Evolutionary conservation across 2,113 vertebrate genomes (phyloP).

Genomic region (Larimichthys crocea): DNA sequence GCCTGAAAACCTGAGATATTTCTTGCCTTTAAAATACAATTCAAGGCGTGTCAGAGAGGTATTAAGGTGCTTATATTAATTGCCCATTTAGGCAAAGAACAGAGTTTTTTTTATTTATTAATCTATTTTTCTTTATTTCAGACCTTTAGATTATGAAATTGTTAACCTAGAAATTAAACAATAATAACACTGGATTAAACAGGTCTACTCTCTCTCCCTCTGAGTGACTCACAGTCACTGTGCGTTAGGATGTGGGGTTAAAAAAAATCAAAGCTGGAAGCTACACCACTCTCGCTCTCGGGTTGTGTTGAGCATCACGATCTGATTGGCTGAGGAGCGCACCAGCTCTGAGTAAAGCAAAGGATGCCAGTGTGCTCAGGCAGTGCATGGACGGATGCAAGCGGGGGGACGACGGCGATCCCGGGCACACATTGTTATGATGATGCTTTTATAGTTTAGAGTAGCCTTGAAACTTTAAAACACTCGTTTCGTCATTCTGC

Average conservation of each 20-base stretch:
- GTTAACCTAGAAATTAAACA: not conserved
- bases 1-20: not conserved
- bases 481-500: not conserved
- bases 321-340: slow-evolving; percentile 80
- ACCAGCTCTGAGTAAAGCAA: slow-evolving; percentile 62
- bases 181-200: not conserved
- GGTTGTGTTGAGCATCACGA: slow-evolving; percentile 30
- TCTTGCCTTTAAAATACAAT: not conserved
- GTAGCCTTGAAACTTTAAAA: slow-evolving; percentile 55
- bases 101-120: not conserved
- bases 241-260: slow-evolving; percentile 9
- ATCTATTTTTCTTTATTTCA: slow-evolving; percentile 1
- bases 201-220: not conserved
- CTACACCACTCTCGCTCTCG: slow-evolving; percentile 30
- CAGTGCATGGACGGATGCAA: slow-evolving; percentile 62
- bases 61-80: not conserved
- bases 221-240: not conserved
- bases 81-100: not conserved
- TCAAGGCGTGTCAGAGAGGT: not conserved
- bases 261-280: slow-evolving; percentile 6
- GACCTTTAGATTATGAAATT: not conserved
- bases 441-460: slow-evolving; percentile 11
- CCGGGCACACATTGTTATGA: not conserved
- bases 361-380: slow-evolving; percentile 62
- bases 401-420: slow-evolving; percentile 30